Percentiles rank a stretch among this genome's conserved stretches.
These are phyloP conservation scores for Halcyon smyrnensis DNA, from an alignment of 2,797 vertebrate genomes.

Conservation along the genomic window DNA sequence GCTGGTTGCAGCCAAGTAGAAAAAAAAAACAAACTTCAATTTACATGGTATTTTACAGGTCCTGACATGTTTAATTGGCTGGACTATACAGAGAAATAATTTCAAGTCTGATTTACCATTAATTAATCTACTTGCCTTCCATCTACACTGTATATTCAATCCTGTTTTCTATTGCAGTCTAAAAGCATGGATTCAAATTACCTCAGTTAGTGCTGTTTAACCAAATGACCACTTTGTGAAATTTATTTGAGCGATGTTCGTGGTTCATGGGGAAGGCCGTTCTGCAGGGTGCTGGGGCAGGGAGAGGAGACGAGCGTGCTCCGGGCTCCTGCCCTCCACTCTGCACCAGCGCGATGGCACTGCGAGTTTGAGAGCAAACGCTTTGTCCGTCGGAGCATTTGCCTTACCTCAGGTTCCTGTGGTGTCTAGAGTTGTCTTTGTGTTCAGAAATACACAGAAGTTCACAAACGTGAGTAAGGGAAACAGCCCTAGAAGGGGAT, in stretches of 20 bases:
- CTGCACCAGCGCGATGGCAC: neutral
- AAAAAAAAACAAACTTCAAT: fast-evolving
- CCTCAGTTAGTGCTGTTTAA: neutral
- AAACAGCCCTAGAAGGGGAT: neutral
- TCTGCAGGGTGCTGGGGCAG: neutral
- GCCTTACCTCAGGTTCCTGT: neutral
- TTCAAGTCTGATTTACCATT: neutral
- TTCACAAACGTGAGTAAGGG: neutral
- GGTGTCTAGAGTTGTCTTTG: neutral
- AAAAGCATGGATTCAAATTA: neutral
- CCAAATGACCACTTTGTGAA: neutral
- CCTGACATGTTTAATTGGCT: neutral
- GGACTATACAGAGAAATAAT: neutral
- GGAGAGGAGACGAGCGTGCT: fast-evolving
- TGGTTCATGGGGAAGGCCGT: neutral
- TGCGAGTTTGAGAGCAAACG: neutral
- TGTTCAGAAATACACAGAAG: neutral
- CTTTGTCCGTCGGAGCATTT: neutral
- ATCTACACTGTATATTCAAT: neutral
- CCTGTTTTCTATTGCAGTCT: neutral
- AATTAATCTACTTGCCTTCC: neutral
- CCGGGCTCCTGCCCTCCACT: neutral
- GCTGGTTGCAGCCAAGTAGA: neutral
- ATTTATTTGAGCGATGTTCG: neutral
- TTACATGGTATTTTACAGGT: neutral